Evolutionary conservation across 2,113 vertebrate genomes (phyloP), one percentile per base, ranked within the genome.

Genomic region (Takifugu flavidus): DNA sequence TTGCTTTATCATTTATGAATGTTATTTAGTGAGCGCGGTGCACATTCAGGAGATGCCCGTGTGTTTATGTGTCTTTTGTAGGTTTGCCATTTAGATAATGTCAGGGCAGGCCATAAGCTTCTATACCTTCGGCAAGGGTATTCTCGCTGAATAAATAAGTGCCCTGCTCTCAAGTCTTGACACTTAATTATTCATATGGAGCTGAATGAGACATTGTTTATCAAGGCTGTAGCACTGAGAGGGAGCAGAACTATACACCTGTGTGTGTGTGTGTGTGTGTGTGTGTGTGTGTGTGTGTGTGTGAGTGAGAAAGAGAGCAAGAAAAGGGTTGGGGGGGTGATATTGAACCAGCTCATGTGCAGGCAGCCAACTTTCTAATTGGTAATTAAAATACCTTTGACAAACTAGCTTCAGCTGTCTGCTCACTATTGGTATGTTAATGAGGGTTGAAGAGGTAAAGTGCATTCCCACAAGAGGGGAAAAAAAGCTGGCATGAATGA

Each of bases 141-240:
- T 82, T 82, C 87, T 75, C 52, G 49, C 56, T 59, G 72, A 84
- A 84, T 82, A 86, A 86, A 84, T 77, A 83, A 82, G 83, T 47
- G 67, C 75, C 65, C 59, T 83, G 65, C 72, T 69, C 74, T 73
- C 78, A 62, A 77, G 58, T 53, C 70, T 75, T 60, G 0, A 63
- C 45, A 56, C 72, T 88, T 82, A 89, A 90, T 88, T 86, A 89
- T 89, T 90, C 85, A 88, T 87, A 82, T 65, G 57, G 74, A 69
- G 67, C 79, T 86, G 84, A 89, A 88, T 84, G 72, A 80, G 74
- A 85, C 84, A 86, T 89, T 88, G 86, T 89, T 88, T 86, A 80
- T 86, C 73, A 83, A 82, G 80, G 66, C 77, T 70, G 59, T 0
- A 26, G 72, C 80, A 76, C 70, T 54, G 56, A 65, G 72, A 69